Evolutionary conservation across 2,888 invertebrate genomes (phyloP).

Genomic region (Zaprionus bogoriensis): DNA sequence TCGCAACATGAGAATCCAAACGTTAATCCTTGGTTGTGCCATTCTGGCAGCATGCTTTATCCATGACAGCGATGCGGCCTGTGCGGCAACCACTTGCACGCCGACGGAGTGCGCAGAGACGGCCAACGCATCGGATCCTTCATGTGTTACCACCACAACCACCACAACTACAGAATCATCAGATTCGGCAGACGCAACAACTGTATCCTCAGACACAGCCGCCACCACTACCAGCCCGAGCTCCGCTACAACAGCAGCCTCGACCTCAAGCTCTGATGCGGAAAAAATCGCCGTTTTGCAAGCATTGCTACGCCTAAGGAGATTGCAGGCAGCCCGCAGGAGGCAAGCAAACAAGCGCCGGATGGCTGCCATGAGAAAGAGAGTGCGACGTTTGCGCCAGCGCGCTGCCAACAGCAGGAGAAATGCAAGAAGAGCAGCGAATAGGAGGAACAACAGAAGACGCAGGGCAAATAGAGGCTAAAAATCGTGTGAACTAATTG

Average conservation of each 20-base stretch:
- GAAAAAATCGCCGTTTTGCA: background rate
- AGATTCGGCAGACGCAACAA: background rate
- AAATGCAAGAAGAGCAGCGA: too few species aligned
- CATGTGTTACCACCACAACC: background rate
- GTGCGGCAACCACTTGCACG: constrained; percentile 2
- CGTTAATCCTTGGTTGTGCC: constrained; percentile 8
- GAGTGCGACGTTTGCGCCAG: too few species aligned
- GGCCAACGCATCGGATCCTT: background rate
- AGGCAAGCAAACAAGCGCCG: too few species aligned
- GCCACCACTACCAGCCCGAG: background rate
- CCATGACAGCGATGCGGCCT: background rate
- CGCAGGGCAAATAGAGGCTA: too few species aligned
- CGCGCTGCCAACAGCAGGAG: too few species aligned
- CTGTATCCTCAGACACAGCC: background rate
- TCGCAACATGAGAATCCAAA: constrained; percentile 12
- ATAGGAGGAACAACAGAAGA: too few species aligned
- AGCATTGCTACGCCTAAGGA: too few species aligned
- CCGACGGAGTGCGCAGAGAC: constrained; percentile 1
- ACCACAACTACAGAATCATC: background rate
- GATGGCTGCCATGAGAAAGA: too few species aligned
- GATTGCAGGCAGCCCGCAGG: background rate
- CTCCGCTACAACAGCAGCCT: background rate
- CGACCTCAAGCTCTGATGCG: background rate
- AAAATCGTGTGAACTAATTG: too few species aligned
- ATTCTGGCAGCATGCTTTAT: background rate